Evolutionary conservation across 2,888 invertebrate genomes (phyloP), one percentile per base, ranked within the genome.

Genomic region (Campoplex capitator): DNA sequence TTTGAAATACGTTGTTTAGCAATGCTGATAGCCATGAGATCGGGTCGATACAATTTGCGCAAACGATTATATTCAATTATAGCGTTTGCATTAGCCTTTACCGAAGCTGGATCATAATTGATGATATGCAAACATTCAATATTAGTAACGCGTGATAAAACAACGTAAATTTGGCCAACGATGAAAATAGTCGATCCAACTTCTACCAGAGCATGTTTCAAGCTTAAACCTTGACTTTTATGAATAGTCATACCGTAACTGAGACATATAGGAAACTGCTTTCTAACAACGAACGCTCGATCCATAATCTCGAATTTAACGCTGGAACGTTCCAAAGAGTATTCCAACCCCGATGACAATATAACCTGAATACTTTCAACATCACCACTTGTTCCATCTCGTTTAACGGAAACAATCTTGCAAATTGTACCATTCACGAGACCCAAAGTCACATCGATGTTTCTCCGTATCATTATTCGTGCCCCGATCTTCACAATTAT

Each of bases 161-260:
- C 90, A n/a, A 91, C 89, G 84, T 91, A 91, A 51, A 85, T 71
- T 75, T 90, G 91, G 16, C 89, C 89, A 45, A 70, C 84, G 38
- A 62, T 84, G 62, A 90, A 90, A 62, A 90, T 75, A 32, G 83
- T 73, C 56, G 87, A 89, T n/a, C 88, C 90, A 6, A 88, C 87
- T 51, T 91, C 90, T 4, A 90, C 68, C 3, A 91, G 67, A 74
- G 85, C 88, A 80, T 83, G 86, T 67, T 88, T 81, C 35, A 91
- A 78, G 86, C 90, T 90, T 11, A 90, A 67, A 3, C 89, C 90
- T 83, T 90, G 90, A 79, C 88, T 88, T 82, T 89, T 91, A 73
- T 91, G 90, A 48, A 91, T 90, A 16, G 90, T 91, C 4, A 91
- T 89, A 6, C 88, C 90, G 73, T 91, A 91, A 70, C 90, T 89